phyloP scores from a whole-genome alignment of 2,113 vertebrate genomes.

The Hemibagrus wyckioides region DNA sequence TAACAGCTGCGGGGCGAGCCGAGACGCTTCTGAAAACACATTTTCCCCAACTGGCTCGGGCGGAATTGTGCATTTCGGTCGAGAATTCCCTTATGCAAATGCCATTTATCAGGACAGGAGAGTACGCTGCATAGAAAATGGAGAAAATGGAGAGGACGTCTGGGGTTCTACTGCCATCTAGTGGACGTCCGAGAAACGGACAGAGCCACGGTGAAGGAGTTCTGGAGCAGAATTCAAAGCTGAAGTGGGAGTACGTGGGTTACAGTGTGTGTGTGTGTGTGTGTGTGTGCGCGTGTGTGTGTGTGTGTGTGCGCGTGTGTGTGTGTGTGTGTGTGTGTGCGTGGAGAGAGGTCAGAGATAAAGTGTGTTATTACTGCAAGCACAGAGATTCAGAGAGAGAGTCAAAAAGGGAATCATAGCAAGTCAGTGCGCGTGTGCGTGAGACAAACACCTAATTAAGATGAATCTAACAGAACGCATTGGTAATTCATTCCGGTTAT shows the following conservation, averaged over 20 bases:
- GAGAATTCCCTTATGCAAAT: slow-evolving; percentile 71
- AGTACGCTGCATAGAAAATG: slow-evolving; percentile 36
- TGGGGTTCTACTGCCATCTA: slow-evolving; percentile 72
- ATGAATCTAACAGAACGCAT: neutral
- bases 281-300: neutral
- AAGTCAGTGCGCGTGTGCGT: neutral
- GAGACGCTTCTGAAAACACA: slow-evolving; percentile 55
- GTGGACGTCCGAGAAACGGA: slow-evolving; percentile 48
- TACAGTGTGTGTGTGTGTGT: neutral
- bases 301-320: neutral
- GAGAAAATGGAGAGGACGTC: slow-evolving; percentile 49
- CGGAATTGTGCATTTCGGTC: slow-evolving; percentile 62
- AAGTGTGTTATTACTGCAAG: neutral
- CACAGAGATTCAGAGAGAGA: neutral
- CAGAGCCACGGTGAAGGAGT: neutral
- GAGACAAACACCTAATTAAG: slow-evolving; percentile 24
- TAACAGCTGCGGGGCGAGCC: slow-evolving; percentile 65
- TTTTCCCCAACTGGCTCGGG: slow-evolving; percentile 53
- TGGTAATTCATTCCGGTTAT: slow-evolving; percentile 15
- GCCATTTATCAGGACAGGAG: slow-evolving; percentile 66
- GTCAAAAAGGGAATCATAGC: neutral
- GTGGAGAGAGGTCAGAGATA: neutral
- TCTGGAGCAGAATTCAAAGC: neutral
- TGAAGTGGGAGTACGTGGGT: neutral
- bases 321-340: neutral